These are phyloP conservation scores for Pimpla rufipes DNA, from an alignment of 2,888 invertebrate species.

Conservation along the genomic window DNA sequence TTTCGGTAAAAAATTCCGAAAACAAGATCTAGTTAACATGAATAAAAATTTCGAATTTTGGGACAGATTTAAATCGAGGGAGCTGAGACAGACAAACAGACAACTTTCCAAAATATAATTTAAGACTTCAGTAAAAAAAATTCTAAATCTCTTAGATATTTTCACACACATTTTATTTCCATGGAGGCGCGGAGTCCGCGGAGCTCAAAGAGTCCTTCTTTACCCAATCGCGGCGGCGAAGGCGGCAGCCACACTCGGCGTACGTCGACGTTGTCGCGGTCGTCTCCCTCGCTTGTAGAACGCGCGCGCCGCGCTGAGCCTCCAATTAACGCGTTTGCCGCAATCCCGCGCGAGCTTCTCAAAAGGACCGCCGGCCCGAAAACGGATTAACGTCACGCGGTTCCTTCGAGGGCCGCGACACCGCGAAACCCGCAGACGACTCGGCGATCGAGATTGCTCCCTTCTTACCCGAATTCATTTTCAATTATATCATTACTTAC, in stretches of 20 bases:
- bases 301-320: conserved; percentile 66
- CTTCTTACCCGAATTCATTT: not conserved
- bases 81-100: too few relatives aligned
- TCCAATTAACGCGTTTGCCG: conserved; percentile 82
- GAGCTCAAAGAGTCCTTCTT: conserved; percentile 76
- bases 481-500: not conserved
- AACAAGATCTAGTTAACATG: too few relatives aligned
- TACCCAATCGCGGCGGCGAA: conserved; percentile 77
- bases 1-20: too few relatives aligned
- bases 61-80: too few relatives aligned
- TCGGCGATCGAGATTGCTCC: not conserved
- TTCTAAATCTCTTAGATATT: too few relatives aligned
- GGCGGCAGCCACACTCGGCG: conserved; percentile 49
- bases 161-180: too few relatives aligned
- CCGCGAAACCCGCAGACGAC: conserved; percentile 25
- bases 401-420: conserved; percentile 51
- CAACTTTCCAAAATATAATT: too few relatives aligned
- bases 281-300: conserved; percentile 44
- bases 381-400: conserved; percentile 76
- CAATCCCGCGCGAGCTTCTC: conserved; percentile 72
- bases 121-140: too few relatives aligned
- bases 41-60: too few relatives aligned
- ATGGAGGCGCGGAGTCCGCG: not conserved
- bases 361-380: conserved; percentile 76
- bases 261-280: conserved; percentile 37